phyloP scores from a whole-genome alignment of 2,113 vertebrate species.

The Gobio gobio region DNA sequence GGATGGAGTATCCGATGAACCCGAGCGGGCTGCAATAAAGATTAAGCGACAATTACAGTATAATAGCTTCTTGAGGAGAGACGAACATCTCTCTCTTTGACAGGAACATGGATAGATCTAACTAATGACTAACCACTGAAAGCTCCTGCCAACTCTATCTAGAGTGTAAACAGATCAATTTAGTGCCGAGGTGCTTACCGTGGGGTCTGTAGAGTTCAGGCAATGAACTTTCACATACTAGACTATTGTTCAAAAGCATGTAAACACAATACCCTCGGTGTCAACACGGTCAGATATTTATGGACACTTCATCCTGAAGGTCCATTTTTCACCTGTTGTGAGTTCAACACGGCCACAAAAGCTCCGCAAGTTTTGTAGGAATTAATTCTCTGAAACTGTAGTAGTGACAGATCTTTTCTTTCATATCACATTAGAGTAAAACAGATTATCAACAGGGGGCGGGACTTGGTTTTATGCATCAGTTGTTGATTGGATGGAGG shows the following conservation, averaged over 20 bases:
- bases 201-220: neutral
- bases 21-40: slow-evolving; percentile 6
- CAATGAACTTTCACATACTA: slow-evolving; percentile 2
- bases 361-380: neutral
- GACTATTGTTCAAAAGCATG: neutral
- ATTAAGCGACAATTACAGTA: slow-evolving; percentile 26
- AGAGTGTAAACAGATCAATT: slow-evolving; percentile 42
- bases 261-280: neutral
- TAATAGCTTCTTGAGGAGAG: slow-evolving; percentile 36
- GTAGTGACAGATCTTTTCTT: neutral
- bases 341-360: neutral
- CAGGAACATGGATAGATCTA: slow-evolving; percentile 15
- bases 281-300: neutral
- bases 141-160: slow-evolving; percentile 23
- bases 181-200: neutral
- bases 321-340: neutral
- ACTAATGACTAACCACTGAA: slow-evolving; percentile 42
- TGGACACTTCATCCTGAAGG: neutral
- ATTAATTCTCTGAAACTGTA: neutral
- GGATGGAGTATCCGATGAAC: slow-evolving; percentile 16
- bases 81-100: slow-evolving; percentile 31
- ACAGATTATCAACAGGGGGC: neutral
- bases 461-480: neutral
- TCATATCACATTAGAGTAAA: neutral
- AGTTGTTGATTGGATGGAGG: neutral